Evolutionary conservation across 2,797 vertebrate species (phyloP).

Genomic region (Fratercula arctica): DNA sequence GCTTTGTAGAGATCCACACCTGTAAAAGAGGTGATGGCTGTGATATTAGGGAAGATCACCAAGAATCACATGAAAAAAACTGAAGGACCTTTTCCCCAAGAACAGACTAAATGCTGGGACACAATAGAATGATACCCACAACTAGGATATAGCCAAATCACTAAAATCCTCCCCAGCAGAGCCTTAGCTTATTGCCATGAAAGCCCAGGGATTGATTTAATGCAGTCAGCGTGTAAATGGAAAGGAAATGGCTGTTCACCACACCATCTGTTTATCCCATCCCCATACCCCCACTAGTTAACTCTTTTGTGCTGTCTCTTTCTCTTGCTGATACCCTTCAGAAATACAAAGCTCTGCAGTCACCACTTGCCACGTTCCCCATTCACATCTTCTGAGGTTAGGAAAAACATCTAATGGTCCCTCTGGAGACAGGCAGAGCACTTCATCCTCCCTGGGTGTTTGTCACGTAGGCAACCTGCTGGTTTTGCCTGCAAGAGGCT

Average conservation of each 20-base stretch:
- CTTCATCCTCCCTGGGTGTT: not conserved
- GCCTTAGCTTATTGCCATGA: not conserved
- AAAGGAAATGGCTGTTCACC: constrained; percentile 44
- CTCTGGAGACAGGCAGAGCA: not conserved
- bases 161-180: constrained; percentile 18
- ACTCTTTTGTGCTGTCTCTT: not conserved
- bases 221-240: not conserved
- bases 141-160: not conserved
- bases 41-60: not conserved
- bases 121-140: not conserved
- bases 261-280: constrained; percentile 22
- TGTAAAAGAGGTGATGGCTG: not conserved
- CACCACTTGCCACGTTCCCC: not conserved
- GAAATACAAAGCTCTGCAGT: not conserved
- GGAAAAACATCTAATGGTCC: not conserved
- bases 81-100: not conserved
- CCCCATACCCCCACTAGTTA: not conserved
- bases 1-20: not conserved
- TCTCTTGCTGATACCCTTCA: not conserved
- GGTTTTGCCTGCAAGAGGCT: not conserved
- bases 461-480: not conserved
- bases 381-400: not conserved
- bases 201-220: constrained; percentile 39
- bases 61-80: not conserved
- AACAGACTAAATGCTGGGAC: not conserved